Conservation (phyloP, 2,797 vertebrate genomes). For the Pitangus sulphuratus region DNA sequence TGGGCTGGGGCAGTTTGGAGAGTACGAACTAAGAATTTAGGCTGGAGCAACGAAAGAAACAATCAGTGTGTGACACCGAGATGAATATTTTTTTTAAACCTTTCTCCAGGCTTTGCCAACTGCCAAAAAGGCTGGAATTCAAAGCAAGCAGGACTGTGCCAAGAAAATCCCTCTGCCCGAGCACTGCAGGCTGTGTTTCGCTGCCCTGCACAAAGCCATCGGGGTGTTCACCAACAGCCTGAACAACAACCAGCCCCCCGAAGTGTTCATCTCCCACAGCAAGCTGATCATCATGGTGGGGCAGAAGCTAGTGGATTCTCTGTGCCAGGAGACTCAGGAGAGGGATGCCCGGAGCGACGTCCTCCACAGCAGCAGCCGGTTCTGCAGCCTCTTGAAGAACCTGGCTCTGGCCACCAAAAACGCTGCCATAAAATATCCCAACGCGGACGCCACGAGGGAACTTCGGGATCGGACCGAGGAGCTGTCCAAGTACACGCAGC, state of each 20-base stretch:
- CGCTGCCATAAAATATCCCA: conserved; percentile 84
- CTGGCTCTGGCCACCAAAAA: conserved; percentile 92
- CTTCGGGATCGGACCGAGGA: conserved; percentile 79
- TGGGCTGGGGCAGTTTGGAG: neutral
- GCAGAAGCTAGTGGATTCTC: conserved; percentile 89
- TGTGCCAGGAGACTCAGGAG: conserved; percentile 84
- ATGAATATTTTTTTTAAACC: neutral
- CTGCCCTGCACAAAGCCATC: conserved; percentile 90
- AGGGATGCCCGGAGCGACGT: conserved; percentile 76
- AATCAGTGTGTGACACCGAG: neutral
- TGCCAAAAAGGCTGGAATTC: neutral
- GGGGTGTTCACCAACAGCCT: conserved; percentile 79
- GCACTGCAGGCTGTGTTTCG: conserved; percentile 90
- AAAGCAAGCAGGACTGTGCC: neutral
- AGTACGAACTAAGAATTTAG: neutral
- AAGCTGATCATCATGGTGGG: conserved; percentile 95
- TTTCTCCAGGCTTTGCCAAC: conserved; percentile 27
- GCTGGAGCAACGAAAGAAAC: neutral
- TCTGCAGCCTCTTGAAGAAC: conserved; percentile 90
- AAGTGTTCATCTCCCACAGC: conserved; percentile 90
- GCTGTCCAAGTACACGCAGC: conserved; percentile 81
- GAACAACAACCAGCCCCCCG: conserved; percentile 81
- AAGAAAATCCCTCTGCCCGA: conserved; percentile 74
- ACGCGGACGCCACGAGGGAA: conserved; percentile 71
- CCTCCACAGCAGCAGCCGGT: conserved; percentile 83